These are phyloP conservation scores for Nesoenas mayeri DNA, from an alignment of 2,113 vertebrate species.

Conservation along the genomic window DNA sequence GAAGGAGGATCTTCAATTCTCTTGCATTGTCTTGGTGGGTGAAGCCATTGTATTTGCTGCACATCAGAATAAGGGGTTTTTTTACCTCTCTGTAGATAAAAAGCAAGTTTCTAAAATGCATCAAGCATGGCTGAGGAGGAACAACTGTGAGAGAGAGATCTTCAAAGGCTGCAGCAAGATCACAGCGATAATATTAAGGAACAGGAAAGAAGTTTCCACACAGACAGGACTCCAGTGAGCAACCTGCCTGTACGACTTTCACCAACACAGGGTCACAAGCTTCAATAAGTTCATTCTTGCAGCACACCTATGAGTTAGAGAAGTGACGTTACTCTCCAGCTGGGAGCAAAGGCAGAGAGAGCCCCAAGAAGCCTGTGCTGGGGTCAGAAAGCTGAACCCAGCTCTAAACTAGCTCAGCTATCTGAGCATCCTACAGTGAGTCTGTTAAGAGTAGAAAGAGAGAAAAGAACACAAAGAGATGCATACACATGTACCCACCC, in stretches of 20 bases:
- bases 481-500: background rate
- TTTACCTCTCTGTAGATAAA: conserved; percentile 23
- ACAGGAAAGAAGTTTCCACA: background rate
- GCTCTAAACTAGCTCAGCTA: background rate
- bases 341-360: background rate
- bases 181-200: conserved; percentile 1
- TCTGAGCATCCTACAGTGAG: background rate
- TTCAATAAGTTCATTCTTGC: background rate
- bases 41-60: background rate
- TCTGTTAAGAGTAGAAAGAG: background rate
- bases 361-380: background rate
- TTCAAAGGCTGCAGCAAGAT: background rate
- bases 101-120: conserved; percentile 27
- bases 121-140: conserved; percentile 2
- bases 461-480: background rate
- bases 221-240: conserved; percentile 2
- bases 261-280: background rate
- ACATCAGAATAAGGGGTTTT: background rate
- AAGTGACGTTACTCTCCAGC: background rate
- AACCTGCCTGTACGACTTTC: background rate
- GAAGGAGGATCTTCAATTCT: conserved; percentile 2
- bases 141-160: conserved; percentile 25
- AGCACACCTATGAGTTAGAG: background rate
- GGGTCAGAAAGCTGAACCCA: background rate
- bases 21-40: conserved; percentile 3